Evolutionary conservation across 2,113 vertebrate species (phyloP).

Genomic region (Sprattus sprattus): DNA sequence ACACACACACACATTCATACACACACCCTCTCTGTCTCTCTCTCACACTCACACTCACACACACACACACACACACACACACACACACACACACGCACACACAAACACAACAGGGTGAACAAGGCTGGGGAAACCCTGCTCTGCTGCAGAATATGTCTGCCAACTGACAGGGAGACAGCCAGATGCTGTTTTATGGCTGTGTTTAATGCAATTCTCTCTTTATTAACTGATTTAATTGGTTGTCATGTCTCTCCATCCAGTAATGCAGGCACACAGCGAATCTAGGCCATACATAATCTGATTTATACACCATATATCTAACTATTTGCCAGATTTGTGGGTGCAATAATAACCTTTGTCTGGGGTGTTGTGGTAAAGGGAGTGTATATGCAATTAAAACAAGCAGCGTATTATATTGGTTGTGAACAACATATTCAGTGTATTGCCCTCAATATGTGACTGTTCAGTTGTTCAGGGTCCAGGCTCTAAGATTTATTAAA

Average conservation of each 20-base stretch:
- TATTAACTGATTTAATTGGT: slow-evolving; percentile 27
- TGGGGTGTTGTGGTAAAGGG: neutral
- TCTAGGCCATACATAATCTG: neutral
- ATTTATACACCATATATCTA: neutral
- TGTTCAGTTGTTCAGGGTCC: neutral
- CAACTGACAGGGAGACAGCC: neutral
- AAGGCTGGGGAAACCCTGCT: slow-evolving; percentile 23
- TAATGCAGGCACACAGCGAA: neutral
- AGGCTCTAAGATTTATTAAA: neutral
- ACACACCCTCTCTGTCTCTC: neutral
- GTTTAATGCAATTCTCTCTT: slow-evolving; percentile 19
- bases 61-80: neutral
- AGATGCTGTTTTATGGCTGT: neutral
- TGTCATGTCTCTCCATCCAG: slow-evolving; percentile 9
- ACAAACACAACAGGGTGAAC: slow-evolving; percentile 37
- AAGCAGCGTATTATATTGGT: neutral
- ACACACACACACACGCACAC: neutral
- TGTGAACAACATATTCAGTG: neutral
- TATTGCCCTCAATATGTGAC: neutral
- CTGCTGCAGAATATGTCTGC: slow-evolving; percentile 12
- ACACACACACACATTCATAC: neutral
- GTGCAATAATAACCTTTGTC: neutral
- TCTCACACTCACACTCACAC: neutral
- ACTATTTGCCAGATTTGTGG: neutral
- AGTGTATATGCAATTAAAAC: neutral